Evolutionary conservation across 2,888 invertebrate genomes (phyloP).

Genomic region (Encarsia formosa): DNA sequence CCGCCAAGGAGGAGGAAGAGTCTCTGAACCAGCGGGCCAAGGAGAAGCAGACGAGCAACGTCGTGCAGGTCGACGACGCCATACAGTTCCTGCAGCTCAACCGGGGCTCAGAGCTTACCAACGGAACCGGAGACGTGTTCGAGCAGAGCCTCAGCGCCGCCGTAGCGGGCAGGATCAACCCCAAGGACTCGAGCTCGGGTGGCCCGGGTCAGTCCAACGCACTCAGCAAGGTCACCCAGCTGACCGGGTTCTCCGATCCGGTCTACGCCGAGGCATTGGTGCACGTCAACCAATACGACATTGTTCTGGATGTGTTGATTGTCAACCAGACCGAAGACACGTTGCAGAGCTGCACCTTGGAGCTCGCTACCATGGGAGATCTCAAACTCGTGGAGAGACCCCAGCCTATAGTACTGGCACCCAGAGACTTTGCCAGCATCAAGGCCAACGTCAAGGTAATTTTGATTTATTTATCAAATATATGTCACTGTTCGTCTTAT

Average conservation of each 20-base stretch:
- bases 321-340: conserved; percentile 99
- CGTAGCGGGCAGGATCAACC: conserved; percentile 63
- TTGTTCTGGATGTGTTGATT: conserved; percentile 94
- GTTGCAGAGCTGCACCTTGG: conserved; percentile 94
- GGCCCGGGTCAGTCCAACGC: conserved; percentile 59
- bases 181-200: conserved; percentile 54
- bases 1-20: conserved; percentile 72
- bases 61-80: conserved; percentile 82
- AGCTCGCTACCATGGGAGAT: conserved; percentile 96
- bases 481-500: no score
- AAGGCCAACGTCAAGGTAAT: conserved; percentile 98
- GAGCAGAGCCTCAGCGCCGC: conserved; percentile 90
- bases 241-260: conserved; percentile 98
- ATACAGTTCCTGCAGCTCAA: conserved; percentile 77
- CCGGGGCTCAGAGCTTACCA: conserved; percentile 60
- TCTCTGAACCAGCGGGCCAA: conserved; percentile 61
- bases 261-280: conserved; percentile 99
- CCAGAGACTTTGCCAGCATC: conserved; percentile 95
- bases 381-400: conserved; percentile 97
- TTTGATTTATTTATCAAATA: no score
- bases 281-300: conserved; percentile 97
- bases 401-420: conserved; percentile 89
- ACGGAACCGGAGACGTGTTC: conserved; percentile 77
- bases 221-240: conserved; percentile 81
- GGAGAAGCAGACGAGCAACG: conserved; percentile 64